Evolutionary conservation across 2,797 vertebrate genomes (phyloP), one percentile per base, ranked within the genome.

Genomic region (Gambusia yucatana): DNA sequence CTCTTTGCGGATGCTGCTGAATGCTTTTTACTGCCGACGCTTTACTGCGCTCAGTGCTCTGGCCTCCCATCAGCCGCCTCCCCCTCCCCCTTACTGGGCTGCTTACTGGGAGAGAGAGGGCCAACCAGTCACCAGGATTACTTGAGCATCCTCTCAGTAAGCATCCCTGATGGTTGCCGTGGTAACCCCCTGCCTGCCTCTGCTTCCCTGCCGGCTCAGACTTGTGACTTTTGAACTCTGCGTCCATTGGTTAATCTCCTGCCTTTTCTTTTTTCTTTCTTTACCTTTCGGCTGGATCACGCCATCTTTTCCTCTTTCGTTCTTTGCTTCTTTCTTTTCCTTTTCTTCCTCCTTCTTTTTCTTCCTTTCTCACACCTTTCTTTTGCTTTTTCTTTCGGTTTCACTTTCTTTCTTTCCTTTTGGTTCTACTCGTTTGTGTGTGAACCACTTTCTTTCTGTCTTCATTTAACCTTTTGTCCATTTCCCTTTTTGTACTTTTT

Each of bases 241-340:
- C 91, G 78, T 88, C 92, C 89, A 93, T 89, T 95, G 94, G 96
- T 96, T 97, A 97, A 97, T 95, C 84, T 93, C 94, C 91, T 97
- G 94, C 95, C 94, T 92, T 97, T 95, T 97, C 94, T 97, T 93
- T 97, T 95, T 97, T 50, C 95, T 96, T 95, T 82, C 96, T 96
- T 97, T 71, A 94, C 96, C 96, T 85, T 84, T 73, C 72, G 69
- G 85, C 86, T 87, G 93, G 92, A 93, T 86, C 63, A 70, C 77
- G 69, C n/a, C 47, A 43, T 55, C 0, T 25, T 75, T n/a, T 25
- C 1, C 14, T n/a, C 10, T 69, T 48, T 48, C 16, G 13, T 20
- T 11, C 16, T 13, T 13, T 14, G 20, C 9, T 50, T 13, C 22
- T 61, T 59, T 9, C 28, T 67, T 25, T 25, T 1, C 9, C 9